phyloP scores from a whole-genome alignment of 2,113 vertebrate species.

The Rhinolophus sinicus region DNA sequence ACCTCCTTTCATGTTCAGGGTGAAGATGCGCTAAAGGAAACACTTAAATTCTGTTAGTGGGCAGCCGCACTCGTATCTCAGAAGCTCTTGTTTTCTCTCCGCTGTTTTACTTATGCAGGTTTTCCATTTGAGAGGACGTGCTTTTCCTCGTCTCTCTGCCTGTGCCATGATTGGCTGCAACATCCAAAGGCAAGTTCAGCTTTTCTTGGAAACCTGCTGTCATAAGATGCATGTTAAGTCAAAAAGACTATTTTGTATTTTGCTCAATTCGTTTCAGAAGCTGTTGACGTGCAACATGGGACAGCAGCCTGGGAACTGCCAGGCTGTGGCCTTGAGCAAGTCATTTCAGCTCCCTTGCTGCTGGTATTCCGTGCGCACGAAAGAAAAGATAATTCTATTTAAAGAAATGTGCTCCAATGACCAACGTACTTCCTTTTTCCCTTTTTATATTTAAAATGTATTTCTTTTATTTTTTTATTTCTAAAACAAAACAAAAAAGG shows the following conservation, averaged over 20 bases:
- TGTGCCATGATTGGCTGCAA: background rate
- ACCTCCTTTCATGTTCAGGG: background rate
- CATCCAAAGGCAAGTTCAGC: background rate
- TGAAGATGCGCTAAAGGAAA: background rate
- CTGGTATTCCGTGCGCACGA: background rate
- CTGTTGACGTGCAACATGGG: no score
- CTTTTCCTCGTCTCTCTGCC: background rate
- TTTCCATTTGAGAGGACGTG: background rate
- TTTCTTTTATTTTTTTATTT: background rate
- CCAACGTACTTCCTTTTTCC: background rate
- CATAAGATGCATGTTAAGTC: background rate
- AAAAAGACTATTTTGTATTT: background rate
- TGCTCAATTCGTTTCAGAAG: background rate
- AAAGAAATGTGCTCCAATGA: background rate
- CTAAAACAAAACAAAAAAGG: background rate
- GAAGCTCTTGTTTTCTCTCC: background rate
- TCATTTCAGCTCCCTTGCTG: background rate
- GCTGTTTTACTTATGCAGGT: background rate
- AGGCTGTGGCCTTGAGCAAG: background rate
- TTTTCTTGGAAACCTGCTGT: background rate
- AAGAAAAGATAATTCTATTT: background rate
- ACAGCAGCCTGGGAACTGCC: background rate
- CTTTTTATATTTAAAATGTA: background rate
- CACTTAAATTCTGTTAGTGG: background rate
- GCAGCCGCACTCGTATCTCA: background rate